phyloP scores from a whole-genome alignment of 2,888 invertebrate species.

The Achlya flavicornis region DNA sequence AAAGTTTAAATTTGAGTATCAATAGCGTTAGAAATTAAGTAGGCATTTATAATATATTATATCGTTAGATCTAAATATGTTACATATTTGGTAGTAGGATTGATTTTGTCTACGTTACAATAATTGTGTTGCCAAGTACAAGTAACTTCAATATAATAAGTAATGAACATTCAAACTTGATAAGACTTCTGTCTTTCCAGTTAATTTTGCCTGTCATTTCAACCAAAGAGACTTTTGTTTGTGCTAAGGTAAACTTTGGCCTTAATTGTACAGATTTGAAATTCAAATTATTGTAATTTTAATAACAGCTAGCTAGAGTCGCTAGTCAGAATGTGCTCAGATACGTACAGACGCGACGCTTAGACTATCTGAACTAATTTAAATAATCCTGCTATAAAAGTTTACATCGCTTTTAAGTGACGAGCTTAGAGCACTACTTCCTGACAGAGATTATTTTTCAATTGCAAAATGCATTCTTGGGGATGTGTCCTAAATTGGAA shows the following conservation, averaged over 20 bases:
- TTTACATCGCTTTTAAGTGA: neutral
- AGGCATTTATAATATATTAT: neutral
- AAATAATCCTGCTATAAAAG: slow-evolving; percentile 6
- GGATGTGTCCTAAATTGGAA: slow-evolving; percentile 38
- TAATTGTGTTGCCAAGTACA: too few relatives aligned
- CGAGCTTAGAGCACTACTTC: neutral
- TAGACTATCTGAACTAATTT: neutral
- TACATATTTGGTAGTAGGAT: too few relatives aligned
- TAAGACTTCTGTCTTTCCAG: neutral
- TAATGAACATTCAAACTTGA: neutral
- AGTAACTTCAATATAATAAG: too few relatives aligned
- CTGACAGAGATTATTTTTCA: neutral
- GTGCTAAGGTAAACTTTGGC: slow-evolving; percentile 31
- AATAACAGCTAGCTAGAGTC: slow-evolving; percentile 19
- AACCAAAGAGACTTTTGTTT: slow-evolving; percentile 18
- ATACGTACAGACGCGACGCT: neutral
- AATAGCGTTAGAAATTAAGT: neutral
- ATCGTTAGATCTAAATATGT: too few relatives aligned
- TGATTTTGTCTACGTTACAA: too few relatives aligned
- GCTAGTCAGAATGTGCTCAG: slow-evolving; percentile 13
- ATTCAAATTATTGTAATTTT: slow-evolving; percentile 43
- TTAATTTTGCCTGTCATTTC: neutral
- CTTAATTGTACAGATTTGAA: slow-evolving; percentile 37
- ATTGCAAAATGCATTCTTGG: slow-evolving; percentile 20
- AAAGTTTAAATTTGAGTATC: too few relatives aligned